Base-by-base conservation (phyloP, 1,140 invertebrate species). In the Gryllus bimaculatus region DNA sequence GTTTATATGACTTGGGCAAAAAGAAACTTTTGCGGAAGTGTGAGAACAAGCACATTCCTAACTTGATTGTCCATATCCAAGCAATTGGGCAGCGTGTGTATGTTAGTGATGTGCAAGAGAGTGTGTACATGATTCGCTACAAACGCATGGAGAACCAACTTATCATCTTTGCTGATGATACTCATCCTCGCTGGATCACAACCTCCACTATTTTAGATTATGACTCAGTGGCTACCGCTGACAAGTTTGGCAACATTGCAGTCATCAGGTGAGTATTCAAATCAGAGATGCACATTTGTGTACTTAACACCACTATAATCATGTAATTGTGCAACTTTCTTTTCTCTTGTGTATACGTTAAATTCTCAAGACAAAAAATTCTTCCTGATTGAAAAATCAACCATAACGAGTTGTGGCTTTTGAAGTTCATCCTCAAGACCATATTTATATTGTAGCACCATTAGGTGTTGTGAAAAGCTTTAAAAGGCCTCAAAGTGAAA, bases 1-100 rank as follows among this genome's bases (percentile, higher is more conserved):
- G 98, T 79, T 90, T 99, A 8, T 99, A 99, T 85, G 98, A 99
- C 83, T 91, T 99, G 83, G 98, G 98, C 73, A 98, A 97, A 83
- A 97, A 98, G 85, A 99, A 99, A 86, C 85, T 99, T 48, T 85
- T 99, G 8, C 89, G 97, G 73, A 99, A 99, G 87, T 99, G 98
- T 88, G 98, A 99, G 88, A 99, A 99, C 86, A 97, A 98, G 91
- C 96, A 98, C 87, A 94, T 99, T 86, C 97, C 98, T 15, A 97
- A 99, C 85, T 90, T 94, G 76, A 96, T 99, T 79, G 93, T 96
- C 0, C 94, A 94, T 80, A 97, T 99, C 78, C 94, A 98, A 84
- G 93, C 96, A 0, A 93, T 97, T 82, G 97, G 98, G 0, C 93
- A 97, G 83, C 90, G 98, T 76, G 94, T 99, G 48, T 96, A 95